Evolutionary conservation across 1,140 invertebrate species (phyloP).

Genomic region (Caenorhabditis briggsae): DNA sequence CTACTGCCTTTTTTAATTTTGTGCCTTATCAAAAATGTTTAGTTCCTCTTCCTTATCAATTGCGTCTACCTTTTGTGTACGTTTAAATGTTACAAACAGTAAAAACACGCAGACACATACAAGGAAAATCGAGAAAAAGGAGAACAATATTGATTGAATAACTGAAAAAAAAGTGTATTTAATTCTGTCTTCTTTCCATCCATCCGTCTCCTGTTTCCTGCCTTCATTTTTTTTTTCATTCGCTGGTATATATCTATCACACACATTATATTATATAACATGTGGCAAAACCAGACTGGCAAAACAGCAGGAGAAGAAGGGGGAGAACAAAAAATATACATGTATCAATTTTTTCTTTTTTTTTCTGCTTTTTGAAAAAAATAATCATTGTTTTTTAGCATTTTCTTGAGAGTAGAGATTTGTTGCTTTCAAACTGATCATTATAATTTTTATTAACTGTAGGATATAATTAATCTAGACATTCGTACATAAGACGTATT

Average conservation of each 20-base stretch:
- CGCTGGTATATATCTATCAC: conserved; percentile 32
- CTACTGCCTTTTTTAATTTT: background rate
- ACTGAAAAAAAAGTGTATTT: background rate
- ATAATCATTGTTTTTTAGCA: background rate
- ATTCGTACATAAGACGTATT: too few species aligned
- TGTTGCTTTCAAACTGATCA: background rate
- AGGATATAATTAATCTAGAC: too few species aligned
- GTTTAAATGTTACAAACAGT: background rate
- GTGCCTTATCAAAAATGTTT: conserved; percentile 17
- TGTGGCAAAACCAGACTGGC: conserved; percentile 50
- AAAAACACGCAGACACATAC: background rate
- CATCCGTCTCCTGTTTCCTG: conserved; percentile 1
- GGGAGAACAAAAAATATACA: conserved; percentile 8
- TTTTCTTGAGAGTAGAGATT: background rate
- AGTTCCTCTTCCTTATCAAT: conserved; percentile 46
- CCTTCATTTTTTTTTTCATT: background rate
- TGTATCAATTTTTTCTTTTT: background rate
- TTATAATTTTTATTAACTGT: background rate
- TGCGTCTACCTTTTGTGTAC: background rate
- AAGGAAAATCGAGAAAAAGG: background rate
- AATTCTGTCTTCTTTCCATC: conserved; percentile 47
- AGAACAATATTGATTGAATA: conserved; percentile 12
- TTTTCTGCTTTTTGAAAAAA: too few species aligned
- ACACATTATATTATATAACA: conserved; percentile 11
- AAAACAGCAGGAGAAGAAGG: conserved; percentile 35